Base-by-base conservation (phyloP, 1,140 invertebrate species). In the Uloborus diversus region DNA sequence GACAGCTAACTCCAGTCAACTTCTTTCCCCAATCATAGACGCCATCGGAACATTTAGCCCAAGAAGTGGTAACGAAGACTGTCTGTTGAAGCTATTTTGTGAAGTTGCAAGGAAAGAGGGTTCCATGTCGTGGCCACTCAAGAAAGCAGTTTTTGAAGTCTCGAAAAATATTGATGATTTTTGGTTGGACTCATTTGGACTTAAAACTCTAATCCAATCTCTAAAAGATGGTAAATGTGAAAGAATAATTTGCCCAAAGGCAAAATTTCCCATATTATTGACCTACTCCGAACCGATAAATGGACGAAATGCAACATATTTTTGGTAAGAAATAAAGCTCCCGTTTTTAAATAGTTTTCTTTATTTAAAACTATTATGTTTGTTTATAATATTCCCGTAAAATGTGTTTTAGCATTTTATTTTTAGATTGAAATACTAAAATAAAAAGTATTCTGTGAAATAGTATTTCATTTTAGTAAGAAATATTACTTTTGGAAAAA, bases 151-250 rank as follows among this genome's bases (percentile, higher is more conserved):
- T 5, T 2, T 37, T 2, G 47, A 66, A 20, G 9, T 66, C 1
- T 27, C 61, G n/a, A 25, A 30, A 25, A 28, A 27, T 47, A 4
- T 66, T 0, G 49, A 65, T n/a, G 49, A 78, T 4, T 65, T 32
- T 28, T 20, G 62, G 32, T 23, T 66, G 25, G 61, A 78, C 4
- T 27, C 61, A n/a, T 56, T 78, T 14, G 62, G 49, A 2, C 14
- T 78, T 5, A 65, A 57, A 17, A 5, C 62, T 17, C 32, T 78
- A 1, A 27, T 78, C 7, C 20, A 56, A 17, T 62, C 49, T 30
- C 42, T 78, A 23, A 37, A 66, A 37, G 62, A 57, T 32, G 62
- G 49, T 2, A 42, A 65, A 56, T 78, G 73, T 56, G 73, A 65
- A 35, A 13, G 47, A 30, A 32, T 78, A 27, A 28, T 23, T 1